Percentiles rank a stretch among this genome's conserved stretches.
These are phyloP conservation scores for Rotaria magnacalcarata DNA, from an alignment of 2,888 invertebrate genomes.

Conservation along the genomic window DNA sequence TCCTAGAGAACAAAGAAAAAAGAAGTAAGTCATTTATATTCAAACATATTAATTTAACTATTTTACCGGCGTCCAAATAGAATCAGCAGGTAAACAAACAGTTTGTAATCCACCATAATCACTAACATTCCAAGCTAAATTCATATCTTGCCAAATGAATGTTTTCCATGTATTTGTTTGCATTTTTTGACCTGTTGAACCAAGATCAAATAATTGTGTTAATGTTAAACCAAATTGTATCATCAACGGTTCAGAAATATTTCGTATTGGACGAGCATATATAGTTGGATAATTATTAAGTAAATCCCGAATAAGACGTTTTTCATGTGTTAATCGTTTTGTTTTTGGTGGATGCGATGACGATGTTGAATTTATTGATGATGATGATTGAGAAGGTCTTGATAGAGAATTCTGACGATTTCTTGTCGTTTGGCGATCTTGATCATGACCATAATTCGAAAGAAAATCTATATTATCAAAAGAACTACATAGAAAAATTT, in stretches of 20 bases:
- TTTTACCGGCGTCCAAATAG: constrained; percentile 8
- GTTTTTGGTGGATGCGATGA: not conserved
- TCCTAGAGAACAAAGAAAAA: constrained; percentile 37
- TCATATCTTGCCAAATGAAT: constrained; percentile 41
- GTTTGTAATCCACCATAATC: constrained; percentile 42
- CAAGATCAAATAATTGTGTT: constrained; percentile 32
- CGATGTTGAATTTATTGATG: not conserved
- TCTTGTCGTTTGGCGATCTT: not conserved
- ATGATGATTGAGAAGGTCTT: not conserved
- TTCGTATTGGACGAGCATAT: constrained; percentile 44
- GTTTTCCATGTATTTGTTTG: constrained; percentile 45
- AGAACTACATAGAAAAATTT: too few relatives aligned
- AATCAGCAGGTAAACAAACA: constrained; percentile 42
- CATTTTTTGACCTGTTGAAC: constrained; percentile 40
- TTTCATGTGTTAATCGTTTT: constrained; percentile 43
- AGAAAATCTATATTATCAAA: not conserved
- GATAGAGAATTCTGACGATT: not conserved
- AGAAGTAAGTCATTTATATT: too few relatives aligned
- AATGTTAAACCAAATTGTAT: not conserved
- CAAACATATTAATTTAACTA: not conserved
- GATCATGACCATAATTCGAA: not conserved
- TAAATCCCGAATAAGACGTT: constrained; percentile 40
- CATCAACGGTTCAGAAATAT: constrained; percentile 4
- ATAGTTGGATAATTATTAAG: constrained; percentile 44
- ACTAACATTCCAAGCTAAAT: constrained; percentile 38